Evolutionary conservation across 2,113 vertebrate genomes (phyloP).

Genomic region (Clarias batrachus): DNA sequence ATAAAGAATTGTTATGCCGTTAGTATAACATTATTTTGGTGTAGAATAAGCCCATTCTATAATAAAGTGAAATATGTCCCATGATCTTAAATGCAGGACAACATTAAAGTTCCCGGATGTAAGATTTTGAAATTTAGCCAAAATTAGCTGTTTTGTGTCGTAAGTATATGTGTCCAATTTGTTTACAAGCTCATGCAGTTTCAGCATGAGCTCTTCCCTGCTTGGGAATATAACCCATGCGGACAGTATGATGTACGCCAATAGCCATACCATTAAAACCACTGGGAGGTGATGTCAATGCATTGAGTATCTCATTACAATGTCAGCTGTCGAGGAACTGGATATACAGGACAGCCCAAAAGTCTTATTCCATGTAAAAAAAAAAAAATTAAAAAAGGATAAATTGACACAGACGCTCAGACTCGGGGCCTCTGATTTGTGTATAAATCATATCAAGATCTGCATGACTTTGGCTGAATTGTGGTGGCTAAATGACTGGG

Average conservation of each 20-base stretch:
- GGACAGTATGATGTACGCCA: not conserved
- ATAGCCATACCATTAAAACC: too few species aligned
- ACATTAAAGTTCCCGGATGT: not conserved
- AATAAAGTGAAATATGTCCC: not conserved
- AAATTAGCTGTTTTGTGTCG: not conserved
- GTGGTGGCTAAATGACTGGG: too few species aligned
- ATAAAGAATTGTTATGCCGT: not conserved
- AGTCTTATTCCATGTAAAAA: too few species aligned
- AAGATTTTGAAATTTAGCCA: not conserved
- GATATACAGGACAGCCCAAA: too few species aligned
- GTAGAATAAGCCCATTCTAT: not conserved
- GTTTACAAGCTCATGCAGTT: not conserved
- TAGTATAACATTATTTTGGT: not conserved
- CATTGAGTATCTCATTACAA: too few species aligned
- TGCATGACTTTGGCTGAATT: too few species aligned
- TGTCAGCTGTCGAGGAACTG: too few species aligned
- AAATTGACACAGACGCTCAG: too few species aligned
- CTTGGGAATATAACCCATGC: not conserved
- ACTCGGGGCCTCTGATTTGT: too few species aligned
- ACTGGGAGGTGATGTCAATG: too few species aligned
- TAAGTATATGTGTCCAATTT: not conserved
- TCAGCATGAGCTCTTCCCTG: not conserved
- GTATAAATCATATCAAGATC: too few species aligned
- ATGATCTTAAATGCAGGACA: not conserved
- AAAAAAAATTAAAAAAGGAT: too few species aligned